These are phyloP conservation scores for Alentia gelatinosa DNA, from an alignment of 2,888 invertebrate species.

Conservation along the genomic window DNA sequence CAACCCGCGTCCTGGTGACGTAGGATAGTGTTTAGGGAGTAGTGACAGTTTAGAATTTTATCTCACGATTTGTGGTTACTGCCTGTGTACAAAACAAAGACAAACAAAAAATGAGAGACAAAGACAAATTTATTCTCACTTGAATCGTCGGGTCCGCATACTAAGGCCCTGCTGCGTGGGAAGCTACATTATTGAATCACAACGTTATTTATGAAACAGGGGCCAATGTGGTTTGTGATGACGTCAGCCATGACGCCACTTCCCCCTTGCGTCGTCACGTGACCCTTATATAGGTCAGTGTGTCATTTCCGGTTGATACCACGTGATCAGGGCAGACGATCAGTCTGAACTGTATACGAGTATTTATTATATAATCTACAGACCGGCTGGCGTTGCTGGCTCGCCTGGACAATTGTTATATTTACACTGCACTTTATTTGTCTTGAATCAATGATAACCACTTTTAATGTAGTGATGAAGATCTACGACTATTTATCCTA, in stretches of 20 bases:
- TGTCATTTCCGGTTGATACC: background rate
- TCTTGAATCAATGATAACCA: constrained; percentile 36
- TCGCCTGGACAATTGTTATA: background rate
- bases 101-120: too few species aligned
- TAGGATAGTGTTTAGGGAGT: background rate
- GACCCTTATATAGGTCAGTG: background rate
- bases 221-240: background rate
- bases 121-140: constrained; percentile 45
- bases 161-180: background rate
- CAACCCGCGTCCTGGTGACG: constrained; percentile 21
- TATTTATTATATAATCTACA: constrained; percentile 45
- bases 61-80: background rate
- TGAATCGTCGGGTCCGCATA: background rate
- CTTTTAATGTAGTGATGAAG: constrained; percentile 38
- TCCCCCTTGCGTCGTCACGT: constrained; percentile 13
- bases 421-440: constrained; percentile 44
- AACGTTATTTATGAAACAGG: background rate
- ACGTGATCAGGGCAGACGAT: background rate
- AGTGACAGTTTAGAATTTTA: constrained; percentile 29
- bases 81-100: constrained; percentile 48
- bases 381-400: background rate
- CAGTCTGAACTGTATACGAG: constrained; percentile 30
- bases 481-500: constrained; percentile 42
- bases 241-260: constrained; percentile 5
- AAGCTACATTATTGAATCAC: background rate